Percentiles rank a stretch among this genome's conserved stretches.
phyloP scores from a whole-genome alignment of 1,140 invertebrate species.

The Cotesia typhae region DNA sequence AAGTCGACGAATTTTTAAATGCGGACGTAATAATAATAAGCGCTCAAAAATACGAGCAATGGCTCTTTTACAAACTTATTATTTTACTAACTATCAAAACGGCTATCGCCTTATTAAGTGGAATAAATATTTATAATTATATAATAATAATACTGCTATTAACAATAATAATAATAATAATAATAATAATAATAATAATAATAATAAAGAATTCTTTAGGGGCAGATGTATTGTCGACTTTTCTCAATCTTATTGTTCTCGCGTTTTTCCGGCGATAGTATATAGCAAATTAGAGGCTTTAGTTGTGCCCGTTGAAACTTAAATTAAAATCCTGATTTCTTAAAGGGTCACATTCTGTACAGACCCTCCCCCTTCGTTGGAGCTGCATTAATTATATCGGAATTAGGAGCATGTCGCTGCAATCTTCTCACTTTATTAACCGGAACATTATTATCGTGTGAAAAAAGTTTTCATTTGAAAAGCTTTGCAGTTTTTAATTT shows the following conservation, averaged over 20 bases:
- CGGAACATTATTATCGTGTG: neutral
- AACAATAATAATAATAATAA: conserved; percentile 1
- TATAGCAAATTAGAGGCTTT: neutral
- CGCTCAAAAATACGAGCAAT: too few relatives aligned
- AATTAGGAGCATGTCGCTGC: conserved; percentile 16
- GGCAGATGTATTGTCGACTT: neutral
- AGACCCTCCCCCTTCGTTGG: neutral
- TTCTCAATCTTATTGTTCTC: neutral
- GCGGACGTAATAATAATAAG: too few relatives aligned
- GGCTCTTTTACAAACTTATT: too few relatives aligned
- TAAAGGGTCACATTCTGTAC: conserved; percentile 2
- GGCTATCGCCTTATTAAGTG: neutral
- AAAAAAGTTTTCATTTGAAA: neutral
- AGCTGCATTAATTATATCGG: conserved; percentile 25
- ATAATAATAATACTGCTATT: too few relatives aligned
- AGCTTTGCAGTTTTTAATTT: too few relatives aligned
- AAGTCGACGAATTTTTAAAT: too few relatives aligned
- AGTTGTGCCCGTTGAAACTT: neutral
- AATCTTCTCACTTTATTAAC: conserved; percentile 33
- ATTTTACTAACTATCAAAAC: too few relatives aligned
- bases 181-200: neutral
- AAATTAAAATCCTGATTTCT: conserved; percentile 22
- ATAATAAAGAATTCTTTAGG: neutral
- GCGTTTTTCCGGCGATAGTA: neutral
- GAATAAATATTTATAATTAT: conserved; percentile 15